Conservation (phyloP, 2,888 invertebrate genomes). For the Patella pellucida region DNA sequence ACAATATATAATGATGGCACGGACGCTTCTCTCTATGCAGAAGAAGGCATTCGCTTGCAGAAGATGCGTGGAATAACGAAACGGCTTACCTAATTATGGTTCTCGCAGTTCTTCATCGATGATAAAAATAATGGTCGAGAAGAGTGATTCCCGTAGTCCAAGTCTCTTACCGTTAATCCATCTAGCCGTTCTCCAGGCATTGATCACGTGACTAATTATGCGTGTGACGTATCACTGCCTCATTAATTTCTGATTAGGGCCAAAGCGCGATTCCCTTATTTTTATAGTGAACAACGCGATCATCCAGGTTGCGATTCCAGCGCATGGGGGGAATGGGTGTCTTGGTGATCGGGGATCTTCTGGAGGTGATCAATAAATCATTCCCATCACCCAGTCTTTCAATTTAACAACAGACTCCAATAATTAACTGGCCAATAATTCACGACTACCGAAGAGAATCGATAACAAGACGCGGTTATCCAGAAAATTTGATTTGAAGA, state of each 20-base stretch:
- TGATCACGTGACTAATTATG: constrained; percentile 36
- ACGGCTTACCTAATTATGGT: too few species aligned
- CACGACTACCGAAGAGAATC: constrained; percentile 7
- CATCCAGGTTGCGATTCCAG: neutral
- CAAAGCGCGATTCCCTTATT: constrained; percentile 17
- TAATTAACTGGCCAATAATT: constrained; percentile 11
- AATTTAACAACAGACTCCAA: constrained; percentile 2
- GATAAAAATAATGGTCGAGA: too few species aligned
- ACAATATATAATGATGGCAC: too few species aligned
- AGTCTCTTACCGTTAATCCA: neutral
- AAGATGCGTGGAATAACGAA: too few species aligned
- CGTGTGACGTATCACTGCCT: constrained; percentile 29
- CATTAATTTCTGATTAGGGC: constrained; percentile 25
- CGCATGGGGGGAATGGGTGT: neutral
- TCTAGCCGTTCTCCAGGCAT: constrained; percentile 8
- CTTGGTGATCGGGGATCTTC: neutral
- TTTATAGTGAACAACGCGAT: neutral
- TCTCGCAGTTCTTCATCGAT: too few species aligned
- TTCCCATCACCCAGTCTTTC: constrained; percentile 3
- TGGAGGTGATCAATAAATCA: constrained; percentile 3
- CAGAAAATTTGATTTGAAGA: neutral
- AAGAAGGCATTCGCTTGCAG: too few species aligned
- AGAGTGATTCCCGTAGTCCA: too few species aligned
- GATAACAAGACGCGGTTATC: neutral
- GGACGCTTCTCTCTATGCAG: too few species aligned